Conservation (phyloP, 2,888 invertebrate genomes). For the Dastarcus helophoroides region DNA sequence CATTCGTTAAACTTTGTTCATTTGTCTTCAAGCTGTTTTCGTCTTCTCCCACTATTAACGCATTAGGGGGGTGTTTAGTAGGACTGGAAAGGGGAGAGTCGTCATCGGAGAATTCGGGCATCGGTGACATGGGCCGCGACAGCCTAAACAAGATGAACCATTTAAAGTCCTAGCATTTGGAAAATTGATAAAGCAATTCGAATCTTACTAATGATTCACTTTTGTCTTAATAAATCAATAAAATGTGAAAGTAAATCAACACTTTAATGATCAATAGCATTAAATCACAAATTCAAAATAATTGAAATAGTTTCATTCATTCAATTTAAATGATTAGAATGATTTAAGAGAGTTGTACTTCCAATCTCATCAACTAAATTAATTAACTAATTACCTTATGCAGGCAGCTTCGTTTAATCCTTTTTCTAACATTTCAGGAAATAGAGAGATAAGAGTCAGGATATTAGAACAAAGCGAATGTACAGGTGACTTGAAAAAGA, state of each 20-base stretch:
- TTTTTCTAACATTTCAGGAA: conserved; percentile 79
- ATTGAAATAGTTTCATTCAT: too few species aligned
- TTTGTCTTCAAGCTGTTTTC: conserved; percentile 19
- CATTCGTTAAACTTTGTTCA: conserved; percentile 13
- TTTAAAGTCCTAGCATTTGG: too few species aligned
- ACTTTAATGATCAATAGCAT: too few species aligned
- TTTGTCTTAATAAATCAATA: too few species aligned
- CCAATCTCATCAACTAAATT: neutral
- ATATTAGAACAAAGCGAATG: conserved; percentile 78
- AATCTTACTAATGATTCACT: too few species aligned
- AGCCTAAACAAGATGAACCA: conserved; percentile 43
- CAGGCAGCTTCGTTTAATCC: conserved; percentile 76
- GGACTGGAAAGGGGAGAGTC: conserved; percentile 31
- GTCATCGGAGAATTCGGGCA: conserved; percentile 50
- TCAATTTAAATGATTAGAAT: too few species aligned
- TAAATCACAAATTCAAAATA: too few species aligned
- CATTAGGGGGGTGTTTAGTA: conserved; percentile 10
- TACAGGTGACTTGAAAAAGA: conserved; percentile 90
- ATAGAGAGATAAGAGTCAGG: conserved; percentile 77
- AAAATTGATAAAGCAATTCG: too few species aligned
- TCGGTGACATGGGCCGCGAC: conserved; percentile 60
- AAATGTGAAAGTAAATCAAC: too few species aligned
- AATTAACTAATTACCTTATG: conserved; percentile 46
- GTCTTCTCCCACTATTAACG: conserved; percentile 2
- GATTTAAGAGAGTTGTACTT: too few species aligned